Conservation (phyloP, 1,140 invertebrate species). For the Bilobella aurantiaca region DNA sequence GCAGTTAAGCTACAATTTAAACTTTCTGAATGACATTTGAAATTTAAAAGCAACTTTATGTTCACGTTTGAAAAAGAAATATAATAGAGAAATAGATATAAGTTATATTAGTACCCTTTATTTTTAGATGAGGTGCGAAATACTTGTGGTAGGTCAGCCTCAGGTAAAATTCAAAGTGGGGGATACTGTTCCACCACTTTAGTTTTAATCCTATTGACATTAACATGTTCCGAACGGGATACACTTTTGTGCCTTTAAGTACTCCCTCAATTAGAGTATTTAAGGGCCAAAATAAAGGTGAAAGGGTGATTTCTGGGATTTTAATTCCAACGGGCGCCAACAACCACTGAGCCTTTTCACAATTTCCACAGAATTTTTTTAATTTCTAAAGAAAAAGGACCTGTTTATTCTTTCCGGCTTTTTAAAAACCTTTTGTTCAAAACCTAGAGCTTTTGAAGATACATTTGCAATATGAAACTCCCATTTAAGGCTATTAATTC, state of each 20-base stretch:
- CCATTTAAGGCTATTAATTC: not conserved
- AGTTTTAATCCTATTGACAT: not conserved
- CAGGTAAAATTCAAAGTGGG: too few species aligned
- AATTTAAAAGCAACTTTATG: too few species aligned
- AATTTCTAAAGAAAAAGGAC: not conserved
- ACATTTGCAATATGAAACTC: not conserved
- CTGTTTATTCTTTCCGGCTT: conserved; percentile 6
- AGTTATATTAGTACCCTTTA: too few species aligned
- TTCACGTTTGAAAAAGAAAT: too few species aligned
- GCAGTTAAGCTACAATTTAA: too few species aligned
- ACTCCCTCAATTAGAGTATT: not conserved
- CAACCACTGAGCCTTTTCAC: not conserved
- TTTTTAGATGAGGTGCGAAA: not conserved
- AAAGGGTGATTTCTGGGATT: not conserved
- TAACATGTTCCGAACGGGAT: not conserved
- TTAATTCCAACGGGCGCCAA: not conserved
- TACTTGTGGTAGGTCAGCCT: too few species aligned
- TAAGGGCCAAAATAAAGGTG: not conserved
- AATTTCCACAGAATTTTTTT: not conserved
- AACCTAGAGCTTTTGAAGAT: not conserved
- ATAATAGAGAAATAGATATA: too few species aligned
- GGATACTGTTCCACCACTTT: not conserved
- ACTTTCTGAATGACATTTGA: too few species aligned
- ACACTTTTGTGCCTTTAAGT: not conserved
- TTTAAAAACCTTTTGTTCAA: not conserved